A percentile compares a stretch with the other conserved stretches of the same genome.
Evolutionary conservation across 2,797 vertebrate genomes (phyloP).

Genomic region (Stomatorhinus walkeri): DNA sequence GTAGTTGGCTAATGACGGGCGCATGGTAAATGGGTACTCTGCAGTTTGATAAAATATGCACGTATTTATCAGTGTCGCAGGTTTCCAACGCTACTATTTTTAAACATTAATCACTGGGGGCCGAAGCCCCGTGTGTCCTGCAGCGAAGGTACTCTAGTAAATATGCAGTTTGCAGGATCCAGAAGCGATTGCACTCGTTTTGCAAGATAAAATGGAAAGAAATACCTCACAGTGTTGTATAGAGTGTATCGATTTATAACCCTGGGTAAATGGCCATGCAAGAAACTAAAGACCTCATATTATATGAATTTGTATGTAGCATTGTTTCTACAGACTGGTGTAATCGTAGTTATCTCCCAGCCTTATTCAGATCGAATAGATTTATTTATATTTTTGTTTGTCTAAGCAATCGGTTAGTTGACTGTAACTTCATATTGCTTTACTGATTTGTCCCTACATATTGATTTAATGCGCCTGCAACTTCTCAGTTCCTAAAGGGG

Average conservation of each 20-base stretch:
- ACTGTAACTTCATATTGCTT: background rate
- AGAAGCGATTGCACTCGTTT: background rate
- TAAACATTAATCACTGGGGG: background rate
- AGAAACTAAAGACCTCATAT: background rate
- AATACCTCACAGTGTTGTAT: background rate
- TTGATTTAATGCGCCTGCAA: background rate
- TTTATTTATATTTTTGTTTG: too few relatives aligned
- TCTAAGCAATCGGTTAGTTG: background rate
- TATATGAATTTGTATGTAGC: background rate
- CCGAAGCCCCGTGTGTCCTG: background rate
- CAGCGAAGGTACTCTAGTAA: background rate
- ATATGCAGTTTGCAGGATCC: background rate
- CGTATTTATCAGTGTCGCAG: background rate
- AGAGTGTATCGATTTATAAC: background rate
- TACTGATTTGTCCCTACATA: background rate
- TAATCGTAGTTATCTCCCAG: background rate
- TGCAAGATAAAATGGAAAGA: background rate
- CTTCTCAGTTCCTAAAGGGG: background rate
- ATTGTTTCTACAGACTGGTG: background rate
- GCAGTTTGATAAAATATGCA: background rate
- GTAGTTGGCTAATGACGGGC: background rate
- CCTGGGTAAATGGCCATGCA: background rate
- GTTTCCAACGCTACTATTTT: background rate
- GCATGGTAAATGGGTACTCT: background rate
- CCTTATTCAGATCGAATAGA: background rate